Conservation (phyloP, 2,113 vertebrate species). For the Anhinga rufa region DNA sequence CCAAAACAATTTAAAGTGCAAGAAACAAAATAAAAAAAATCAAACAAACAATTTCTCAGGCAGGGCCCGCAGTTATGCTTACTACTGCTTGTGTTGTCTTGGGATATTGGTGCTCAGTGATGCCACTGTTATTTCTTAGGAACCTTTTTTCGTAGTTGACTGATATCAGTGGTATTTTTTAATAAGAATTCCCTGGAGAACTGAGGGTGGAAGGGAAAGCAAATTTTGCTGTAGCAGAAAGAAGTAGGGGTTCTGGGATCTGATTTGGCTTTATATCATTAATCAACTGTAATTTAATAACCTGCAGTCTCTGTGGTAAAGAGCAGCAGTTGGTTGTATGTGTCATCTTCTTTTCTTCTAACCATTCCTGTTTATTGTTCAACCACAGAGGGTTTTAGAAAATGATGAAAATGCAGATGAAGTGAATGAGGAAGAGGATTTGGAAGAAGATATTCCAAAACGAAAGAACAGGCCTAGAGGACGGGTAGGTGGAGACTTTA, state of each 20-base stretch:
- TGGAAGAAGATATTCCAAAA: slow-evolving; percentile 94
- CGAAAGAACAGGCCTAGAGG: slow-evolving; percentile 93
- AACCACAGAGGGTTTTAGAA: slow-evolving; percentile 88
- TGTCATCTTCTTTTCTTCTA: slow-evolving; percentile 26
- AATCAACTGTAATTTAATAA: slow-evolving; percentile 9
- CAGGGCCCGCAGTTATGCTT: not conserved
- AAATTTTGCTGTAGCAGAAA: not conserved
- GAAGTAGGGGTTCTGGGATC: not conserved
- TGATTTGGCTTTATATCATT: not conserved
- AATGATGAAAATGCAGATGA: slow-evolving; percentile 94
- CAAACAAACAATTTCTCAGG: not conserved
- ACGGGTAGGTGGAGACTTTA: slow-evolving; percentile 78
- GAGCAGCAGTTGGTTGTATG: not conserved
- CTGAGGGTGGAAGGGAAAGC: not conserved
- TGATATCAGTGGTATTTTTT: not conserved
- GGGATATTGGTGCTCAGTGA: not conserved
- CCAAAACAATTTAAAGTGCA: not conserved
- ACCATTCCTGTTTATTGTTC: slow-evolving; percentile 40
- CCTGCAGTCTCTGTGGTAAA: not conserved
- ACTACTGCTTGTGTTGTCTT: not conserved
- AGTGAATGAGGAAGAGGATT: slow-evolving; percentile 92
- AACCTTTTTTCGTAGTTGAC: not conserved
- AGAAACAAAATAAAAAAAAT: not conserved
- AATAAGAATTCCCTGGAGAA: not conserved
- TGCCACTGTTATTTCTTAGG: not conserved